Base-by-base conservation (phyloP, 2,888 invertebrate species). In the Marronus borbonicus region DNA sequence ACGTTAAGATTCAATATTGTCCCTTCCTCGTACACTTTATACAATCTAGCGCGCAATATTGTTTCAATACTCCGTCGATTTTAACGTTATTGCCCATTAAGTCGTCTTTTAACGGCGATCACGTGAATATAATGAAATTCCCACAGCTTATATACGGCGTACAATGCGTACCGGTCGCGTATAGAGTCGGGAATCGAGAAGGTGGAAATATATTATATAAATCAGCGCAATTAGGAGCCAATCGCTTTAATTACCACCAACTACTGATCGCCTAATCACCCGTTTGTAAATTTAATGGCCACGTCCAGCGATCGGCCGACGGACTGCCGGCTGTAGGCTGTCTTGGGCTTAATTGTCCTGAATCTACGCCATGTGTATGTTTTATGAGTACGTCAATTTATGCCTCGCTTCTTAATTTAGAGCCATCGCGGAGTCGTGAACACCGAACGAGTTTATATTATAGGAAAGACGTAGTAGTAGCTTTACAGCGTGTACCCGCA, bases 221-320 rank as follows among this genome's bases (percentile, higher is more conserved):
- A 81, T 81, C 81, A 80, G 78, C 60, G 79, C 80, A 80, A 80
- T 81, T 81, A 81, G 80, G 79, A 79, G 80, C 55, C 81, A 77
- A 80, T 80, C 80, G 78, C 75, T 81, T 81, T 81, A 81, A 81
- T 81, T 81, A 81, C 80, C 76, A 76, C 75, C 76, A 80, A 80
- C 80, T 79, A 80, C 80, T 78, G 79, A 79, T 78, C 79, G 76
- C 65, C 76, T 76, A 76, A 76, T 76, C 76, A 64, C 65, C 64
- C 52, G 65, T 76, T 65, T 65, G 76, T 65, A 65, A 76, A 76
- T 76, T 76, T 76, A 76, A 76, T 76, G 65, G 76, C 44, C 50
- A 60, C 55, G 24, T 72, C 36, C 55, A 76, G 28, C 44, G 44
- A 44, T 12, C 44, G 44, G 12, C 44, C 44, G 55, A 55, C 17